Conservation (phyloP, 2,113 vertebrate species). For the Mormyrus iriodes region DNA sequence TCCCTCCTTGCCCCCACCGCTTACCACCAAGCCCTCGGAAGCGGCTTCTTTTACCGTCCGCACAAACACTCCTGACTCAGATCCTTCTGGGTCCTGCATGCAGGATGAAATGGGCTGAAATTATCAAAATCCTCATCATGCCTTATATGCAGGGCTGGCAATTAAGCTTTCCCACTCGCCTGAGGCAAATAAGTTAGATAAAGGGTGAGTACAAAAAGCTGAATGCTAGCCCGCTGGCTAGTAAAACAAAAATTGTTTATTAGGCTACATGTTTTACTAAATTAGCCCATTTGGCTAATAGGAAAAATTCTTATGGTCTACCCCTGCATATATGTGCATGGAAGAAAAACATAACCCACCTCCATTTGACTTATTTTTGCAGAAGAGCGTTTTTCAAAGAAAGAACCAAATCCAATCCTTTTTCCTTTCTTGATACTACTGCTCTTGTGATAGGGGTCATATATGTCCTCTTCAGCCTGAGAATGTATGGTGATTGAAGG, state of each 20-base stretch:
- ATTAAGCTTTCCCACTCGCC: not conserved
- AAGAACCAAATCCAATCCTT: conserved; percentile 57
- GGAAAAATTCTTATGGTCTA: not conserved
- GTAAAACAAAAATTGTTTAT: not conserved
- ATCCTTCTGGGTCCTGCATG: conserved; percentile 51
- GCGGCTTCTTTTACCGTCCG: conserved; percentile 74
- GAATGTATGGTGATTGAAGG: not conserved
- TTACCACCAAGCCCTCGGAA: conserved; percentile 78
- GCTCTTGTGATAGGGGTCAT: conserved; percentile 48
- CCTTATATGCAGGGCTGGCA: not conserved
- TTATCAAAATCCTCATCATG: not conserved
- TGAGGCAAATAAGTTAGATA: not conserved
- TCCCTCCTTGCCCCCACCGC: conserved; percentile 79
- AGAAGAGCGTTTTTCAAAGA: conserved; percentile 61
- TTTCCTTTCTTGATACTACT: conserved; percentile 57
- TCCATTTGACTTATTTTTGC: conserved; percentile 71
- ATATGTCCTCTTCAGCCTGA: conserved; percentile 48
- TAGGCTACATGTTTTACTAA: not conserved
- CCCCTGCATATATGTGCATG: not conserved
- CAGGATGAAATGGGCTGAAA: not conserved
- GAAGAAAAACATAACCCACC: conserved; percentile 54
- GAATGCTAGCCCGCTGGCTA: not conserved
- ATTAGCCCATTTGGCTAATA: not conserved
- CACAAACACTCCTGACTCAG: conserved; percentile 67
- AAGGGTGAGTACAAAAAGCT: not conserved